phyloP scores from a whole-genome alignment of 1,140 invertebrate species.

The Cotesia chilonis region DNA sequence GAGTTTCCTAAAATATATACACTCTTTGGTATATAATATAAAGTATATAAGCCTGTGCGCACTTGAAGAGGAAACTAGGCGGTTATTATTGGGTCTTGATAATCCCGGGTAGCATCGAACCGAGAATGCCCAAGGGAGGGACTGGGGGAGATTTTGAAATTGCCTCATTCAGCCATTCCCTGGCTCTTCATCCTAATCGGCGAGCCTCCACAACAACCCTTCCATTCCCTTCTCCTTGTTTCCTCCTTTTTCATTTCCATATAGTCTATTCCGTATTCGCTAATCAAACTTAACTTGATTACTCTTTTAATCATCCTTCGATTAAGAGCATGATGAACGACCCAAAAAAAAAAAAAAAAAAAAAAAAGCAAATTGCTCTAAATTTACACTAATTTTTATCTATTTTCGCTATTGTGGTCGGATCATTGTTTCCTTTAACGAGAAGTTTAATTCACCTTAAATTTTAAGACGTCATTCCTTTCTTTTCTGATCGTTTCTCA shows the following conservation, averaged over 20 bases:
- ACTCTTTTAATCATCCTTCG: conserved; percentile 6
- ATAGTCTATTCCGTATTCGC: neutral
- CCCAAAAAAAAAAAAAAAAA: neutral
- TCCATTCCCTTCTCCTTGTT: neutral
- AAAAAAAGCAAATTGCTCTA: neutral
- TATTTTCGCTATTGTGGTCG: neutral
- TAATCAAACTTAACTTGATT: conserved; percentile 25
- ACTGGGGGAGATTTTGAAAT: conserved; percentile 23
- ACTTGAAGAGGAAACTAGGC: conserved; percentile 14
- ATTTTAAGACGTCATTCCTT: too few relatives aligned
- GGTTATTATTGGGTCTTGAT: conserved; percentile 33
- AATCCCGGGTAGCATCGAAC: conserved; percentile 32
- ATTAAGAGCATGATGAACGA: conserved; percentile 5
- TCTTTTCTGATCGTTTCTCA: too few relatives aligned
- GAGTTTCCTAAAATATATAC: conserved; percentile 16
- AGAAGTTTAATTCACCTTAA: too few relatives aligned
- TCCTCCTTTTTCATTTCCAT: neutral
- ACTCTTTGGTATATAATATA: neutral
- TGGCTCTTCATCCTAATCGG: too few relatives aligned
- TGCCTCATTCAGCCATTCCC: conserved; percentile 27
- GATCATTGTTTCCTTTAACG: too few relatives aligned
- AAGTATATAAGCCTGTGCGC: conserved; percentile 6
- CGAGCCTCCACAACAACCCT: too few relatives aligned
- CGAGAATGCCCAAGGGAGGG: conserved; percentile 30
- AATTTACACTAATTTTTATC: neutral